Percentiles rank a stretch among this genome's conserved stretches.
Evolutionary conservation across 2,113 vertebrate genomes (phyloP).

Genomic region (Cyanoderma ruficeps): DNA sequence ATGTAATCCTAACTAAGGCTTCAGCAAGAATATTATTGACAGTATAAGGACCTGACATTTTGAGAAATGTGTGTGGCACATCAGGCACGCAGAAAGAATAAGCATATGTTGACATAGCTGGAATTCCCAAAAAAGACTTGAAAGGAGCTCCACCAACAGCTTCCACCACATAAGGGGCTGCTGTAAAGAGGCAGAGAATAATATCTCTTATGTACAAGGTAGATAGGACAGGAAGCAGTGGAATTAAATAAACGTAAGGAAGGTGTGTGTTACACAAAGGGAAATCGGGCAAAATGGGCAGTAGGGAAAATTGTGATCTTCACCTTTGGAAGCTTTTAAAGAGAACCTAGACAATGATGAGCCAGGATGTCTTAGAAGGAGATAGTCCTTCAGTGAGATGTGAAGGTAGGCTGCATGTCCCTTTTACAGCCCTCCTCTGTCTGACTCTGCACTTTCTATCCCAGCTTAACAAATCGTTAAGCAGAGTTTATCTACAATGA

Average conservation of each 20-base stretch:
- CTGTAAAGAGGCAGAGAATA: background rate
- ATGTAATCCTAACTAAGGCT: background rate
- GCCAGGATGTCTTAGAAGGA: background rate
- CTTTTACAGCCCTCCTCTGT: background rate
- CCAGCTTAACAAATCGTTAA: background rate
- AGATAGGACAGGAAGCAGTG: background rate
- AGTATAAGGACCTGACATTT: background rate
- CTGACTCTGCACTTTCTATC: background rate
- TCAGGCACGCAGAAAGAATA: background rate
- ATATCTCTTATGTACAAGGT: background rate
- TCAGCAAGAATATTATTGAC: background rate
- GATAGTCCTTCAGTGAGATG: background rate
- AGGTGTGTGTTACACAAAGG: background rate
- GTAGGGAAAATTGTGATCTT: background rate
- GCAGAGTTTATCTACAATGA: background rate
- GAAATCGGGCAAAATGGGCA: background rate
- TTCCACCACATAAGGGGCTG: background rate
- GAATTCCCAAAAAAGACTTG: background rate
- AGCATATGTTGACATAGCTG: background rate
- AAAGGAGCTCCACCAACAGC: background rate
- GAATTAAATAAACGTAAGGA: background rate
- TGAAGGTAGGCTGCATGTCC: background rate
- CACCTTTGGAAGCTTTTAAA: background rate
- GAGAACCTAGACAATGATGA: background rate
- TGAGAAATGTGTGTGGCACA: background rate